Evolutionary conservation across 1,140 invertebrate species (phyloP).

Genomic region (Drosophila sulfurigaster): DNA sequence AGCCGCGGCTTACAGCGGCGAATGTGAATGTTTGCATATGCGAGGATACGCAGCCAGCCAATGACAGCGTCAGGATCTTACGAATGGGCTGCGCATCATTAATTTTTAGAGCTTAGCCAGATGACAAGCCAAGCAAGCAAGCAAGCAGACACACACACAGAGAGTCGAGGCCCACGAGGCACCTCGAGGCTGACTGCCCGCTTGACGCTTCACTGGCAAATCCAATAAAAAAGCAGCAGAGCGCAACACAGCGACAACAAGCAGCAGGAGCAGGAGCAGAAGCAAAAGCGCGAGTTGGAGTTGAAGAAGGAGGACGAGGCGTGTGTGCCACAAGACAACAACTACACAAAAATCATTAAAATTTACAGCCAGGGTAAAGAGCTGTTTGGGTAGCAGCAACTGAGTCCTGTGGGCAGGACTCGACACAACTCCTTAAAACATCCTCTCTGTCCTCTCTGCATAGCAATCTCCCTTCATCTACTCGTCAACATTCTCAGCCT

Average conservation of each 20-base stretch:
- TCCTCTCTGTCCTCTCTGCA: neutral
- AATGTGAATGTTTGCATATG: conserved; percentile 78
- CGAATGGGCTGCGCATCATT: conserved; percentile 80
- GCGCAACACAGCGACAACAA: conserved; percentile 40
- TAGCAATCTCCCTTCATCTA: neutral
- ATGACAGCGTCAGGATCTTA: conserved; percentile 68
- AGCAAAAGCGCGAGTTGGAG: neutral
- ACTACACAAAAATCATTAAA: conserved; percentile 68
- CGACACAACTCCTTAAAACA: conserved; percentile 56
- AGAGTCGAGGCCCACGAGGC: conserved; percentile 16
- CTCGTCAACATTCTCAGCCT: conserved; percentile 27
- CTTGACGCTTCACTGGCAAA: conserved; percentile 62
- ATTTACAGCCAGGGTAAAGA: conserved; percentile 41
- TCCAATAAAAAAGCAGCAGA: conserved; percentile 58
- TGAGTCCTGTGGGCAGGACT: conserved; percentile 41
- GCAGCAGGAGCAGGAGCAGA: conserved; percentile 24
- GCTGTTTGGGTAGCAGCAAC: conserved; percentile 17
- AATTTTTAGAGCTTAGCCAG: conserved; percentile 83
- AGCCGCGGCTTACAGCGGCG: conserved; percentile 71
- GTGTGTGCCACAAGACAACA: conserved; percentile 47
- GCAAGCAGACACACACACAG: conserved; percentile 24
- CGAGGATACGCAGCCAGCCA: conserved; percentile 53
- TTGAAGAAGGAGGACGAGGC: conserved; percentile 12
- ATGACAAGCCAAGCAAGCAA: conserved; percentile 70
- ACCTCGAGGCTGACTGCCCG: conserved; percentile 35